Base-by-base conservation (phyloP, 2,797 vertebrate genomes). In the Phylloscopus collybita region DNA sequence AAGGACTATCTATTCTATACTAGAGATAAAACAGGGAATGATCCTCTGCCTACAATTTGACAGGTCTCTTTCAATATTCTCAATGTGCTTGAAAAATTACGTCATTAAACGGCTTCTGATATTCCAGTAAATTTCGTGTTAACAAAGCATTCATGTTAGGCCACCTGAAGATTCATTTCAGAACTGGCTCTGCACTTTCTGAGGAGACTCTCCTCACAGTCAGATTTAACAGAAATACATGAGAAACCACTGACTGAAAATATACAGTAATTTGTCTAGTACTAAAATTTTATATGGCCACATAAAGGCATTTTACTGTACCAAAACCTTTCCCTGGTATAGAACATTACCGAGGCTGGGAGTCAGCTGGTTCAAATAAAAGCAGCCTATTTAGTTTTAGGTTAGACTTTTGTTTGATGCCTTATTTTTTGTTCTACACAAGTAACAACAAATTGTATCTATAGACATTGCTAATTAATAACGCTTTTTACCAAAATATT, bases 301-400 rank as follows among this genome's bases (percentile, higher is more conserved):
- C 83, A 88, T 86, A 92, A 93, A 93, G 86, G 34, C 73, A 62
- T 85, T 83, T 73, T 78, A 90, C 90, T 74, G n/a, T 69, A 92
- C 54, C 88, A 83, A 90, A 94, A 87, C 92, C 76, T 90, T 92
- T 92, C 75, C 78, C 42, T n/a, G 9, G 81, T 72, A 81, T 40
- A 67, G 80, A 92, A 62, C 64, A n/a, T 44, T 5, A 7, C 38
- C 5, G 78, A 91, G 70, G 61, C 90, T 40, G 44, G 20, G 74
- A 79, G 78, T 93, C 92, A 86, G 47, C 86, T 84, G 86, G 70
- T 61, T 92, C 90, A 89, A 94, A 89, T 88, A 88, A 95, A 91
- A 92, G 66, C 95, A 92, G 71, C 29, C 85, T 80, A 26, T 66
- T 69, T 60, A 76, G 74, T 88, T 94, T 86, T 51, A 92, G 71